Conservation (phyloP, 1,140 invertebrate genomes). For the Dendrolimus punctatus region DNA sequence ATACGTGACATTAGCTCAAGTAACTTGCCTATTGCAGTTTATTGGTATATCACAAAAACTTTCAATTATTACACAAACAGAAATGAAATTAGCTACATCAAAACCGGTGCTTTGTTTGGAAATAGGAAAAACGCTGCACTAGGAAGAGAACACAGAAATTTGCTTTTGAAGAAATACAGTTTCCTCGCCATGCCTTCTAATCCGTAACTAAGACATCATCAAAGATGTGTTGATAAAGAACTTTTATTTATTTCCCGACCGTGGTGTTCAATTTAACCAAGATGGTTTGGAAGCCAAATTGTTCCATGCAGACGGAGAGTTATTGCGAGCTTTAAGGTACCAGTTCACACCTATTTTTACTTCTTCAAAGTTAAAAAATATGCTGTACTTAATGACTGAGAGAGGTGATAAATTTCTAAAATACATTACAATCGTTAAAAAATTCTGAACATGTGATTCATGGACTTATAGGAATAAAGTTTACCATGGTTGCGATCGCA, state of each 20-base stretch:
- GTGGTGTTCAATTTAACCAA: constrained; percentile 57
- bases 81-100: constrained; percentile 20
- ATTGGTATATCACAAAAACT: constrained; percentile 19
- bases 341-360: constrained; percentile 74
- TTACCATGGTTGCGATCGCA: constrained; percentile 66
- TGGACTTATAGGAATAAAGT: constrained; percentile 41
- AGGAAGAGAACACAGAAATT: constrained; percentile 17
- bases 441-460: constrained; percentile 45
- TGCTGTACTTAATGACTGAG: constrained; percentile 55
- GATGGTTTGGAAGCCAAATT: constrained; percentile 66
- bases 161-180: constrained; percentile 20
- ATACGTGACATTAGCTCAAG: too few species aligned
- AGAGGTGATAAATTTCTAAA: constrained; percentile 42
- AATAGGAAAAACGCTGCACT: constrained; percentile 22
- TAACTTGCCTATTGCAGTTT: too few species aligned
- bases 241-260: constrained; percentile 70
- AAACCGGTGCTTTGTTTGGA: constrained; percentile 22
- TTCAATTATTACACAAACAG: constrained; percentile 25
- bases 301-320: constrained; percentile 59
- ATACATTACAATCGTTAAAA: constrained; percentile 19
- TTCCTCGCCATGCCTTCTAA: constrained; percentile 61
- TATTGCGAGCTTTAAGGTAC: constrained; percentile 72
- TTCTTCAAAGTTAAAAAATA: constrained; percentile 73
- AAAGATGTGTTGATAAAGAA: constrained; percentile 75
- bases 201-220: constrained; percentile 74